A percentile compares a stretch with the other conserved stretches of the same genome.
Conservation (phyloP, 1,140 invertebrate species). For the Drosophila varians region DNA sequence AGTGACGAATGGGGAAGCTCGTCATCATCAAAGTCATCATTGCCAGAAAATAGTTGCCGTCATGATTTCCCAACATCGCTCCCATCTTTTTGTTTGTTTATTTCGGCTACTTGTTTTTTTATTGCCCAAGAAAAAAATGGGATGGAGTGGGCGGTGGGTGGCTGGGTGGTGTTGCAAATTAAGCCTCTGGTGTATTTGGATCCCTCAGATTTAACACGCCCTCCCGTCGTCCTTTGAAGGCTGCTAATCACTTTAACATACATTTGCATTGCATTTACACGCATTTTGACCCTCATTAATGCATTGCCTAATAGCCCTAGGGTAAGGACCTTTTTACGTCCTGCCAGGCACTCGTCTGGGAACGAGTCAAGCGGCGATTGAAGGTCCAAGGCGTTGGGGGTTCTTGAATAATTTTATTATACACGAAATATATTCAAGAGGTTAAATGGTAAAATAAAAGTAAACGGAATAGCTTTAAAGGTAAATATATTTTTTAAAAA, state of each 20-base stretch:
- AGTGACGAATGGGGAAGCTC: conserved; percentile 77
- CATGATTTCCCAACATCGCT: conserved; percentile 52
- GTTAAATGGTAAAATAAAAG: not conserved
- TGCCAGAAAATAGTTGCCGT: conserved; percentile 62
- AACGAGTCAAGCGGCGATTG: conserved; percentile 1
- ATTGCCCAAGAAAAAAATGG: conserved; percentile 42
- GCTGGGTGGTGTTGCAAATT: conserved; percentile 47
- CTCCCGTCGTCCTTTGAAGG: conserved; percentile 62
- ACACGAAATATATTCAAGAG: not conserved
- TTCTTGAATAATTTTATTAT: conserved; percentile 36
- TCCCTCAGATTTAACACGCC: conserved; percentile 43
- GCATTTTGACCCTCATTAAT: conserved; percentile 82
- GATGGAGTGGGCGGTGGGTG: conserved; percentile 2
- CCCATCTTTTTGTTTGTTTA: conserved; percentile 33
- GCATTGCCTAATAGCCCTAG: conserved; percentile 41
- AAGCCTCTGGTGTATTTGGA: conserved; percentile 73
- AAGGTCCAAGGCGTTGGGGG: not conserved
- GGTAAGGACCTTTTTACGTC: conserved; percentile 46
- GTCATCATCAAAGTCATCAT: conserved; percentile 55
- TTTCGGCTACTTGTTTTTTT: conserved; percentile 65
- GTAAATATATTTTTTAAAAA: too few relatives aligned
- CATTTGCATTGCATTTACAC: conserved; percentile 83
- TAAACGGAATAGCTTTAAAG: not conserved
- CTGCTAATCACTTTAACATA: conserved; percentile 83
- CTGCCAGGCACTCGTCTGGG: not conserved